Base-by-base conservation (phyloP, 2,888 invertebrate genomes). In the Stenichneumon culpator region DNA sequence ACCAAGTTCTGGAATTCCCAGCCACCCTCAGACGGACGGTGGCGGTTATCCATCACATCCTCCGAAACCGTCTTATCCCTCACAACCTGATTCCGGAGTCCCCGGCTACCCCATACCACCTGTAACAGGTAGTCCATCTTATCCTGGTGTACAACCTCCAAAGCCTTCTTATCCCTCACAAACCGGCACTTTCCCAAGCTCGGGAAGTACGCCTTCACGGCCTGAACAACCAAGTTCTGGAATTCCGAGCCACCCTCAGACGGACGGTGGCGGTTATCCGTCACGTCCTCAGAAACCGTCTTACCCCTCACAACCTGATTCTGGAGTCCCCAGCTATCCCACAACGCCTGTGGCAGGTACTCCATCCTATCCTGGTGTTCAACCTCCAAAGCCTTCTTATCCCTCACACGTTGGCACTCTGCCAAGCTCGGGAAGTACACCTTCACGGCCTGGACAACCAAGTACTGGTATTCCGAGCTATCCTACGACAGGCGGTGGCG, bases 381-480 rank as follows among this genome's bases (percentile, higher is more conserved):
- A 19, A 57, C 11, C 57, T 22, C 14, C 5, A 22, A 19, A 19
- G 6, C 54, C 54, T 54, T 54, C 54, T 54, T 22, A n/a, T 6
- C 54, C 54, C 1, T 22, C 54, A 19, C 54, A 54, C 22, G 9
- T 22, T 54, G 54, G 54, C 5, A 54, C 54, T 5, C 19, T 9
- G 9, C 36, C 36, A 36, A 36, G 36, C 36, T 36, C 36, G 9
- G 9, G 36, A 1, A 2, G 36, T 9, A 36, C 36, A 4, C 9
- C 36, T 36, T 7, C 36, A 36, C 36, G 9, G 9, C 81, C 79
- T 69, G 86, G 86, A 67, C 84, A 86, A 7, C 86, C 88, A 22
- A 85, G 86, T 16, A 63, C 52, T 39, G 57, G 69, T 6, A 63
- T 14, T 54, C 60, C 36, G 7, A 36, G 36, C 36, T 36, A 36